Evolutionary conservation across 2,888 invertebrate genomes (phyloP).

Genomic region (Marronus borbonicus): DNA sequence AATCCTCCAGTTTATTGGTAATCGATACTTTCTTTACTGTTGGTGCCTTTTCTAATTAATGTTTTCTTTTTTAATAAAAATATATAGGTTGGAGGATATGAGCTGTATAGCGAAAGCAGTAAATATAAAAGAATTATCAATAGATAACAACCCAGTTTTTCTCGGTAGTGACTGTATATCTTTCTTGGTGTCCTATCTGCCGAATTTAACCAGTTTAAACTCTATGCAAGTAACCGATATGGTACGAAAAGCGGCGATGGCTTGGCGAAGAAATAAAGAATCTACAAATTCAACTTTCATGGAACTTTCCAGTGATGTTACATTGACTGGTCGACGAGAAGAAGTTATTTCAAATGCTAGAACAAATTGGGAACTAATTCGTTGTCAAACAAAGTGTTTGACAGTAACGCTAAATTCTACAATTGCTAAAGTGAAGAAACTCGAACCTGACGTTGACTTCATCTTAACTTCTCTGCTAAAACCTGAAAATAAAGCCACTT

Average conservation of each 20-base stretch:
- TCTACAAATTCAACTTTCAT: constrained; percentile 79
- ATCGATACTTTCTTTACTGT: no score
- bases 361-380: constrained; percentile 88
- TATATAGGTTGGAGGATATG: constrained; percentile 86
- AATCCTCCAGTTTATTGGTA: no score
- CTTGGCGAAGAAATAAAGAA: constrained; percentile 86
- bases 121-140: constrained; percentile 85
- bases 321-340: constrained; percentile 78
- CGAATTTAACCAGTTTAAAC: constrained; percentile 81
- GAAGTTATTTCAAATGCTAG: constrained; percentile 89
- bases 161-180: constrained; percentile 87
- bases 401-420: constrained; percentile 65
- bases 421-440: constrained; percentile 62
- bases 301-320: constrained; percentile 75
- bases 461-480: constrained; percentile 67
- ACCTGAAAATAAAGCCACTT: constrained; percentile 55
- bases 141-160: constrained; percentile 89
- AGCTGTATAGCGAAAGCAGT: constrained; percentile 84
- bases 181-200: constrained; percentile 86
- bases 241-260: constrained; percentile 83
- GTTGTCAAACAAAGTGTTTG: constrained; percentile 78
- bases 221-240: constrained; percentile 87
- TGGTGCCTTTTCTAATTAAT: no score
- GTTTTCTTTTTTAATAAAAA: no score
- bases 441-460: constrained; percentile 68